Conservation (phyloP, 2,113 vertebrate species). For the Albula goreensis region DNA sequence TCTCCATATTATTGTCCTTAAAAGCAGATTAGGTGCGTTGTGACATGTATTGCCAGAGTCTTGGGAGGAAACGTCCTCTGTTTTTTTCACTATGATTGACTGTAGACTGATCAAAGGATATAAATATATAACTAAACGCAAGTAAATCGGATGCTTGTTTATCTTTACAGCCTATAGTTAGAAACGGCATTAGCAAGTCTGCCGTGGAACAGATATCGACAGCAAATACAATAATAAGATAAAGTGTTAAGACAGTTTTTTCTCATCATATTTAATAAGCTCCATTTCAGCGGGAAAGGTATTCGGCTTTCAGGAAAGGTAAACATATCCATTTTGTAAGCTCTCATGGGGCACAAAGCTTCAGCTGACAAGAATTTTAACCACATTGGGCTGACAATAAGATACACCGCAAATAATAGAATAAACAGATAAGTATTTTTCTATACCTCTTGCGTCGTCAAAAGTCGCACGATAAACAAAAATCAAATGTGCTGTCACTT, state of each 20-base stretch:
- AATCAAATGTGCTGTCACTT: conserved; percentile 42
- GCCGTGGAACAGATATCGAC: conserved; percentile 55
- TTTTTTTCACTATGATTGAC: conserved; percentile 59
- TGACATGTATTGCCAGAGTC: not conserved
- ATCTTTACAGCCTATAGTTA: conserved; percentile 55
- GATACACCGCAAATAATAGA: conserved; percentile 72
- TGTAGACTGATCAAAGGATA: conserved; percentile 58
- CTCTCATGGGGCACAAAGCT: conserved; percentile 53
- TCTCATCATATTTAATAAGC: conserved; percentile 75
- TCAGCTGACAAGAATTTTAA: conserved; percentile 63
- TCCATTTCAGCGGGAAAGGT: conserved; percentile 62
- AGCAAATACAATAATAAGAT: conserved; percentile 61
- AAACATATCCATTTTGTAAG: conserved; percentile 70
- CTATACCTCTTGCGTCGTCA: conserved; percentile 39
- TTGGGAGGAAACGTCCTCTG: not conserved
- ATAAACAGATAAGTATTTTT: conserved; percentile 68
- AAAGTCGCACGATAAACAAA: conserved; percentile 48
- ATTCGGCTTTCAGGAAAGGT: conserved; percentile 62
- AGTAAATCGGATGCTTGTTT: conserved; percentile 58
- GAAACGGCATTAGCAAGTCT: conserved; percentile 45
- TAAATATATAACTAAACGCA: conserved; percentile 38
- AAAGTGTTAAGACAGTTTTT: conserved; percentile 64
- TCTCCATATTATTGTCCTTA: not conserved
- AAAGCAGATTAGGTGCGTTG: not conserved
- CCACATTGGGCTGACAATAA: conserved; percentile 65